A percentile compares a stretch with the other conserved stretches of the same genome.
phyloP scores from a whole-genome alignment of 2,888 invertebrate genomes.

The Eulithis prunata region DNA sequence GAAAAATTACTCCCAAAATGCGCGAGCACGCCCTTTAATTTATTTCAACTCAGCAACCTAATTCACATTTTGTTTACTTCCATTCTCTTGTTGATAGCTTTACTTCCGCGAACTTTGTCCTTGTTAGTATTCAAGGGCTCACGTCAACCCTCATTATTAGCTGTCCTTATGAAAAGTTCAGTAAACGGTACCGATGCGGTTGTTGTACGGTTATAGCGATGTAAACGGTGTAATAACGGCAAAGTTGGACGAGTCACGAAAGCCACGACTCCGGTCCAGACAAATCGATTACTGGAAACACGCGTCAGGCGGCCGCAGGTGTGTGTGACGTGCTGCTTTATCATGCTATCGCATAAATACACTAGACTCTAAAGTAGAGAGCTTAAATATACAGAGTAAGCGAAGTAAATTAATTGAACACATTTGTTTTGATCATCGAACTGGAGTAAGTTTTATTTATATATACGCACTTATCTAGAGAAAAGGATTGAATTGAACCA shows the following conservation, averaged over 20 bases:
- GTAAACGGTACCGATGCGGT: conserved; percentile 53
- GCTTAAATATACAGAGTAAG: background rate
- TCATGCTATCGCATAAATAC: conserved; percentile 51
- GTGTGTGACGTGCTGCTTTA: conserved; percentile 59
- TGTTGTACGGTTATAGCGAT: conserved; percentile 63
- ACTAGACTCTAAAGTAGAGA: conserved; percentile 52
- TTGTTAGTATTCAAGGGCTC: conserved; percentile 58
- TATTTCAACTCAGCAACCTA: conserved; percentile 44
- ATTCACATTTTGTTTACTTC: conserved; percentile 49
- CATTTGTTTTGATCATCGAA: background rate
- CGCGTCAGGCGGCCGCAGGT: conserved; percentile 65
- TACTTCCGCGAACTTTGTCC: conserved; percentile 52
- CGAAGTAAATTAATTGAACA: background rate
- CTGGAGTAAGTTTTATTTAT: too few species aligned
- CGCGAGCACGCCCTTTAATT: conserved; percentile 42
- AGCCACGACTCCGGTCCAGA: conserved; percentile 65
- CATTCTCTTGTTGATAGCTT: conserved; percentile 53
- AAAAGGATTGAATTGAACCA: too few species aligned
- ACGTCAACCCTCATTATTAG: conserved; percentile 59
- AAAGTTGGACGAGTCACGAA: conserved; percentile 71
- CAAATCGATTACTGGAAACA: conserved; percentile 74
- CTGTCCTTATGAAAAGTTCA: conserved; percentile 61
- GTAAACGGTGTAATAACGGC: conserved; percentile 67
- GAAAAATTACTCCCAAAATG: conserved; percentile 38
- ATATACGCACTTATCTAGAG: too few species aligned